Evolutionary conservation across 2,888 invertebrate genomes (phyloP).

Genomic region (Volucella inflata): DNA sequence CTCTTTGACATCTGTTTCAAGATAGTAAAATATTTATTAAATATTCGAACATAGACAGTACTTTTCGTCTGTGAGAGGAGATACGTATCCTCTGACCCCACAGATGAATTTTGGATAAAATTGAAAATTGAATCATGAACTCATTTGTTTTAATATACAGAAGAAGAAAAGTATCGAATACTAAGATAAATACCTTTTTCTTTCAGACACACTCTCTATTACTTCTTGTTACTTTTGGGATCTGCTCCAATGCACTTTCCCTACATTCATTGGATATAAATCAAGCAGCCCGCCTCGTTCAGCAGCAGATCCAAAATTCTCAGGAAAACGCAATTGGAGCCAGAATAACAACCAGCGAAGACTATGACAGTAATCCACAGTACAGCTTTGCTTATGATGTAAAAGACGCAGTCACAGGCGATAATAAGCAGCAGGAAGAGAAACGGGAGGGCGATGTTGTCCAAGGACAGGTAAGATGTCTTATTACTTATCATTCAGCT

Average conservation of each 20-base stretch:
- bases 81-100: too few relatives aligned
- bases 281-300: conserved; percentile 42
- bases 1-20: conserved; percentile 19
- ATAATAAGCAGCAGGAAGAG: conserved; percentile 78
- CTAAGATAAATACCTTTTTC: not conserved
- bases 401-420: conserved; percentile 77
- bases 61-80: not conserved
- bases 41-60: conserved; percentile 52
- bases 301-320: conserved; percentile 66
- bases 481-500: too few relatives aligned
- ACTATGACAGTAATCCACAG: conserved; percentile 76
- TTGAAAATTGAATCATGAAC: conserved; percentile 29
- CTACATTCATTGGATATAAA: conserved; percentile 80
- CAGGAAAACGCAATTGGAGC: conserved; percentile 77
- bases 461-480: conserved; percentile 76
- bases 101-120: too few relatives aligned
- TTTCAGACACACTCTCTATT: conserved; percentile 57
- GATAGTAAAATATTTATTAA: conserved; percentile 68
- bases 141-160: conserved; percentile 29
- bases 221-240: conserved; percentile 57
- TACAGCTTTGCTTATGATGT: conserved; percentile 77
- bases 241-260: conserved; percentile 55
- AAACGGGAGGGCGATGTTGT: conserved; percentile 78
- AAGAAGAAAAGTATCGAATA: conserved; percentile 26
- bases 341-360: conserved; percentile 79